A percentile compares a stretch with the other conserved stretches of the same genome.
Evolutionary conservation across 2,797 vertebrate genomes (phyloP).

Genomic region (Notamacropus eugenii): DNA sequence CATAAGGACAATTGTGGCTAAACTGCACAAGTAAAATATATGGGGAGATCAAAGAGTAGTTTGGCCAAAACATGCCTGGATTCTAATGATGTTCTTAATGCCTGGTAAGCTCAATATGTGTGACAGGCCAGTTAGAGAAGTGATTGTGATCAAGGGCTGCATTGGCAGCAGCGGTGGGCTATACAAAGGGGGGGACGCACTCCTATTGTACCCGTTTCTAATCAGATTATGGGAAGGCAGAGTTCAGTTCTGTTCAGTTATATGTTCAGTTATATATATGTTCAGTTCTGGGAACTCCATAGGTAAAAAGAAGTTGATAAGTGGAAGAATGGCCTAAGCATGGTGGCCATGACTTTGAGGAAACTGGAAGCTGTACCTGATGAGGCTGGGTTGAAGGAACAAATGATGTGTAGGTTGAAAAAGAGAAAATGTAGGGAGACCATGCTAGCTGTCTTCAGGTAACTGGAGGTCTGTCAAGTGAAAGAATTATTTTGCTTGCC

Average conservation of each 20-base stretch:
- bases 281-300: neutral
- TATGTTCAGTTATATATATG: no score
- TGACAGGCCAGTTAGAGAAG: neutral
- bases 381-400: neutral
- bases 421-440: neutral
- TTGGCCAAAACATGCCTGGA: neutral
- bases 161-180: neutral
- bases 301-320: neutral
- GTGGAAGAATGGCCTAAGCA: neutral
- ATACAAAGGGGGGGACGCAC: neutral
- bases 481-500: neutral
- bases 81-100: neutral
- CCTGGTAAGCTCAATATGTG: neutral
- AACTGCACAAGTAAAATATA: neutral
- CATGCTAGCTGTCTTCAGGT: neutral
- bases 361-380: neutral
- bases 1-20: neutral
- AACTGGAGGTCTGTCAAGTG: neutral
- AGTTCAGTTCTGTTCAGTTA: no score
- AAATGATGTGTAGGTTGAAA: neutral
- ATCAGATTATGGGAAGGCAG: neutral
- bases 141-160: neutral
- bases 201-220: neutral
- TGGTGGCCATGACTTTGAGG: neutral
- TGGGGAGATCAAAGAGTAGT: neutral